phyloP scores from a whole-genome alignment of 2,888 invertebrate genomes.

The Stomorhina lunata region DNA sequence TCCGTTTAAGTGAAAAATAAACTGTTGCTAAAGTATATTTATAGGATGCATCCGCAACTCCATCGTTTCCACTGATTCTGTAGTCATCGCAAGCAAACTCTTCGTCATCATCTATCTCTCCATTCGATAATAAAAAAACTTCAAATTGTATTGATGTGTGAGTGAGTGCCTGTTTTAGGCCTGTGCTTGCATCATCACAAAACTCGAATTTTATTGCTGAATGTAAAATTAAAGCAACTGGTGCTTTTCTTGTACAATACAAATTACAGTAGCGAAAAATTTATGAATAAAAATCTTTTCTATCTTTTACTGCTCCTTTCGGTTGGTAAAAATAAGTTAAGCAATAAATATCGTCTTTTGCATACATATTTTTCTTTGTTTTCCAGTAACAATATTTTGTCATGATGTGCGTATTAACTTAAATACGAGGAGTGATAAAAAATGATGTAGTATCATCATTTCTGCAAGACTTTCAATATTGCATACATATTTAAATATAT shows the following conservation, averaged over 20 bases:
- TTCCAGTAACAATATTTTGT: not conserved
- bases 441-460: not conserved
- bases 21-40: slow-evolving; percentile 47
- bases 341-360: not conserved
- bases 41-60: slow-evolving; percentile 36
- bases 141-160: not conserved
- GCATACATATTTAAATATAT: too few relatives aligned
- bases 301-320: not conserved
- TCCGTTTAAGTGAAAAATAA: not conserved
- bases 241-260: slow-evolving; percentile 6
- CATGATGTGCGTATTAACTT: not conserved
- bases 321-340: not conserved
- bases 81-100: not conserved
- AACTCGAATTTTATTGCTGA: slow-evolving; percentile 37
- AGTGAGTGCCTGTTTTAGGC: not conserved
- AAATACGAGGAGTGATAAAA: slow-evolving; percentile 9
- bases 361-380: not conserved
- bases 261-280: not conserved
- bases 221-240: slow-evolving; percentile 49
- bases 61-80: not conserved
- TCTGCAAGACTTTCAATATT: too few relatives aligned
- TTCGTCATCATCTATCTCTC: slow-evolving; percentile 46
- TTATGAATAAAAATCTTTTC: not conserved
- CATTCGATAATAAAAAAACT: slow-evolving; percentile 12
- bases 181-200: slow-evolving; percentile 17